phyloP scores from a whole-genome alignment of 2,113 vertebrate genomes.

The Macrotus californicus region DNA sequence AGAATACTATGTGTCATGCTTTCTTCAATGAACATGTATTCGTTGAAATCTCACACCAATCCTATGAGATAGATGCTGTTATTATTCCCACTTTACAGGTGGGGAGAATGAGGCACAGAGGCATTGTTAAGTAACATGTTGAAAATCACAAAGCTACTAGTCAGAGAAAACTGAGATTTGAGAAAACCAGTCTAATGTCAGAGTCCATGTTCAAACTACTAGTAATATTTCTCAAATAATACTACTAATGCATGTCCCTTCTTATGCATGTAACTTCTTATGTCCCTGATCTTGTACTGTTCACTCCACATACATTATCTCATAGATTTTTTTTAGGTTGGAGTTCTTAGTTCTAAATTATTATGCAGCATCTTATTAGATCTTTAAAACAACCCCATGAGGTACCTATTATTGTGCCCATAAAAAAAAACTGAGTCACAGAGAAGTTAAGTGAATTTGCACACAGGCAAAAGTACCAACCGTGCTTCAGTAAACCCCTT shows the following conservation, averaged over 20 bases:
- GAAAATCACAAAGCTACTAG: conserved; percentile 2
- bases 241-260: not conserved
- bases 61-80: not conserved
- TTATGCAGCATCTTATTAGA: not conserved
- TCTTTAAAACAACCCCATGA: not conserved
- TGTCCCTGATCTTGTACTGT: not conserved
- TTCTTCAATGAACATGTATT: not conserved
- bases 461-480: not conserved
- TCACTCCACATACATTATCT: not conserved
- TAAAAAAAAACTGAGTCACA: not conserved
- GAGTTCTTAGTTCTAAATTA: not conserved
- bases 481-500: not conserved
- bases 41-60: not conserved
- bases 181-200: not conserved
- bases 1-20: not conserved
- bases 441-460: not conserved
- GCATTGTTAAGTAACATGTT: not conserved
- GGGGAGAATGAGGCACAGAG: not conserved
- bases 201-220: not conserved
- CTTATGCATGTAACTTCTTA: not conserved
- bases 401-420: not conserved
- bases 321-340: not conserved
- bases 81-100: conserved; percentile 29
- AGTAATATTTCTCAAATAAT: not conserved
- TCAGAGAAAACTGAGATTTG: not conserved